A percentile compares a stretch with the other conserved stretches of the same genome.
These are phyloP conservation scores for Copidosoma aretas DNA, from an alignment of 2,888 invertebrate genomes.

Conservation along the genomic window DNA sequence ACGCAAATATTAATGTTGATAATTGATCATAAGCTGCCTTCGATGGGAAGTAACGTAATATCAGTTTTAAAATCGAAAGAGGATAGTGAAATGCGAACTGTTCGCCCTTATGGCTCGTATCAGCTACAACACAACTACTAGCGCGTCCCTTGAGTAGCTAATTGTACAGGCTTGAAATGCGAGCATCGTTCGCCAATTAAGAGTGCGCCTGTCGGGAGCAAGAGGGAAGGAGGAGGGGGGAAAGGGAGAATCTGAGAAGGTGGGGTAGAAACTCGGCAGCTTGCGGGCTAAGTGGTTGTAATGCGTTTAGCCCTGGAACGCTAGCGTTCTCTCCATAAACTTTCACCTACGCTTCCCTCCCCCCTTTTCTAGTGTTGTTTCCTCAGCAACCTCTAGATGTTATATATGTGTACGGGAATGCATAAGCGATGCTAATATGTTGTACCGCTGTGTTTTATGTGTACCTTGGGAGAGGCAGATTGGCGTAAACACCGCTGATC, in stretches of 20 bases:
- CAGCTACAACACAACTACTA: slow-evolving; percentile 40
- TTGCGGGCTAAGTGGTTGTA: slow-evolving; percentile 58
- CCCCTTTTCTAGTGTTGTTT: background rate
- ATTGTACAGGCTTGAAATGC: slow-evolving; percentile 31
- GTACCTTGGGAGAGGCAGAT: no score
- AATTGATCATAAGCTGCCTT: no score
- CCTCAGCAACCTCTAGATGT: no score
- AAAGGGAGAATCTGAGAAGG: background rate
- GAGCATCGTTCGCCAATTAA: slow-evolving; percentile 56
- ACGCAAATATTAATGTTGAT: no score
- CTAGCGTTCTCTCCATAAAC: background rate
- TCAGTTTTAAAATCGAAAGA: no score
- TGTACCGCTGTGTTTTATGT: no score
- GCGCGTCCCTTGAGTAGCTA: slow-evolving; percentile 32
- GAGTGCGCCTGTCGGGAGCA: slow-evolving; percentile 47
- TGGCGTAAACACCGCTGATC: no score
- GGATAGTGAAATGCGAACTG: no score
- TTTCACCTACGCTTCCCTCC: background rate
- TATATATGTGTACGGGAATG: no score
- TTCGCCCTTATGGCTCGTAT: no score
- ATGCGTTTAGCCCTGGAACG: slow-evolving; percentile 55
- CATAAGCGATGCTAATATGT: no score
- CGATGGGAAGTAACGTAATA: no score
- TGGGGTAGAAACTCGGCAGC: slow-evolving; percentile 51
- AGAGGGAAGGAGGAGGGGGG: slow-evolving; percentile 12